Conservation (phyloP, 2,888 invertebrate genomes). For the Mongoloraphidia duomilia region DNA sequence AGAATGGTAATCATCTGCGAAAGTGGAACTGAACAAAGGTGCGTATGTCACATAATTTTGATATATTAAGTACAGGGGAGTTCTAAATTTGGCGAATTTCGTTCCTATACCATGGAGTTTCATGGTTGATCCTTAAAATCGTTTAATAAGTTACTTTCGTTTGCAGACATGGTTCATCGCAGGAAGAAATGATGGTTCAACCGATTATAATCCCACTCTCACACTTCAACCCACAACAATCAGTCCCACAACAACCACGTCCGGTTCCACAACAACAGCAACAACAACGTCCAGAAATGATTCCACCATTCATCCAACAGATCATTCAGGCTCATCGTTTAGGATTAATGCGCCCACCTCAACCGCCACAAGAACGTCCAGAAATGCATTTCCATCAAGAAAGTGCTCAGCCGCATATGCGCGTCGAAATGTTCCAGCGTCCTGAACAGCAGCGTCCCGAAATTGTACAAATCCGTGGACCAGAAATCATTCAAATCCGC, state of each 20-base stretch:
- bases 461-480: constrained; percentile 23
- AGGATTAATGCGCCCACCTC: too few species aligned
- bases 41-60: constrained; percentile 12
- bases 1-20: constrained; percentile 80
- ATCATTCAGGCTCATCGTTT: background rate
- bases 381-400: too few species aligned
- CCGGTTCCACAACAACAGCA: constrained; percentile 15
- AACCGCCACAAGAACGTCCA: too few species aligned
- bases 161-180: constrained; percentile 7
- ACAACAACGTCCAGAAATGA: constrained; percentile 6
- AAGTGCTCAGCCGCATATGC: background rate
- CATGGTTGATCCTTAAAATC: background rate
- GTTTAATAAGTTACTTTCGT: background rate
- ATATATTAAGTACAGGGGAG: constrained; percentile 5
- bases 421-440: background rate
- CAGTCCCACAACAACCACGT: constrained; percentile 26
- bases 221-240: constrained; percentile 25
- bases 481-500: constrained; percentile 17
- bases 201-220: constrained; percentile 30
- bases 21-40: constrained; percentile 57
- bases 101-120: constrained; percentile 26
- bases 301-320: constrained; percentile 5
- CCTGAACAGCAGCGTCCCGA: constrained; percentile 2
- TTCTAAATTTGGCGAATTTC: constrained; percentile 26
- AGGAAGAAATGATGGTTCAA: constrained; percentile 29